Conservation (phyloP, 1,140 invertebrate species). For the Apis cerana region DNA sequence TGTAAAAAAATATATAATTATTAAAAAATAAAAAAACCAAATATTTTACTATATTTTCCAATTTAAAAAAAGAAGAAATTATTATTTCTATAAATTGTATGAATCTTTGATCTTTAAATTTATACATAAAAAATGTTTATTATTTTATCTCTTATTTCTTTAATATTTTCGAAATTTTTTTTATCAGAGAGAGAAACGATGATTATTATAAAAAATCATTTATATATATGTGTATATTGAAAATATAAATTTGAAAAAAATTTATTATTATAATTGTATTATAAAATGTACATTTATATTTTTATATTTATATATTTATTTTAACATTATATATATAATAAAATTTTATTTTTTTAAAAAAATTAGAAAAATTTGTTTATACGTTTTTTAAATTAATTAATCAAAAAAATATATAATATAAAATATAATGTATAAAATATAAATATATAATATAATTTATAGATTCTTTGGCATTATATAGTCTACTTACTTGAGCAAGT, state of each 20-base stretch:
- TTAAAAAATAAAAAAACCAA: too few relatives aligned
- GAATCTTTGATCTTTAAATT: not conserved
- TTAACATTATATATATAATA: not conserved
- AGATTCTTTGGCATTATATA: not conserved
- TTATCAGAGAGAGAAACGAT: not conserved
- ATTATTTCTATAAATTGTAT: too few relatives aligned
- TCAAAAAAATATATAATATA: not conserved
- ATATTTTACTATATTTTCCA: too few relatives aligned
- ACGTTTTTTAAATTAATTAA: not conserved
- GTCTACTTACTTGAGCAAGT: not conserved
- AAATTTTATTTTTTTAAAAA: not conserved
- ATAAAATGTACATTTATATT: too few relatives aligned
- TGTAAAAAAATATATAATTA: too few relatives aligned
- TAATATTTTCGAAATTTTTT: not conserved
- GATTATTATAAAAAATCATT: too few relatives aligned
- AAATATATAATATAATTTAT: not conserved
- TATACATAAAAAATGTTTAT: not conserved
- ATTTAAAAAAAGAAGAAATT: too few relatives aligned
- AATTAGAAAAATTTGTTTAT: not conserved
- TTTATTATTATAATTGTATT: too few relatives aligned
- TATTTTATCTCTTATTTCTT: not conserved
- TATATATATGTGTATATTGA: too few relatives aligned
- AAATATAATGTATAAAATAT: too few relatives aligned
- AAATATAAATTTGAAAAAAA: too few relatives aligned
- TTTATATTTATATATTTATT: not conserved